Base-by-base conservation (phyloP, 35 echinoderm and acorn worm genomes). In the Heliocidaris tuberculata region DNA sequence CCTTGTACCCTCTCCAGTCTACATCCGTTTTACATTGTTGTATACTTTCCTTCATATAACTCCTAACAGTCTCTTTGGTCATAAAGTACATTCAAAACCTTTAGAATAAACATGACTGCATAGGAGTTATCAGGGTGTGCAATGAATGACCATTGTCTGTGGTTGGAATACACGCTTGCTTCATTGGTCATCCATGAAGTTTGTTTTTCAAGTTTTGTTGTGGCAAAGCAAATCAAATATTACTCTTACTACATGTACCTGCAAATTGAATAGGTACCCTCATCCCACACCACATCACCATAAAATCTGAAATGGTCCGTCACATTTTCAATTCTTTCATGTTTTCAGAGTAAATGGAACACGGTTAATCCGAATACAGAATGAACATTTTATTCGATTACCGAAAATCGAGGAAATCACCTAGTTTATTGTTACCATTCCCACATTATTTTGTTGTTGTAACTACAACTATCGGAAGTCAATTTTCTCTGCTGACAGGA, bases 301-400 rank as follows among this genome's bases (percentile, higher is more conserved):
- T 78, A 78, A 78, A 78, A 19, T 78, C 65, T 78, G 65, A 78
- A 78, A 78, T 78, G 65, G 65, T 78, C 65, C 65, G 65, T 78
- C 65, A 24, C 21, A 78, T 4, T 78, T 78, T 78, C 52, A 12
- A 56, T 56, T 56, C 52, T 56, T 56, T 2, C 52, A 12, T n/a
- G 21, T 78, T 78, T n/a, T 24, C 21, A n/a, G 5, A 78, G 65
- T 78, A 24, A 78, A 78, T 78, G 65, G 52, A 56, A 56, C 15
- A 56, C 7, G 52, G 52, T 2, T 56, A 78, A 78, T 19, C 17
- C 65, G 27, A 78, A 78, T 78, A n/a, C 35, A 42, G 35, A 42
- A 42, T 42, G 35, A 42, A 42, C 35, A 42, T 1, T 42, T 3
- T 3, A 42, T 42, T 42, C 35, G 35, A 42, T 42, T n/a, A n/a